These are phyloP conservation scores for Limnephilus rhombicus DNA, from an alignment of 2,888 invertebrate genomes.

Conservation along the genomic window DNA sequence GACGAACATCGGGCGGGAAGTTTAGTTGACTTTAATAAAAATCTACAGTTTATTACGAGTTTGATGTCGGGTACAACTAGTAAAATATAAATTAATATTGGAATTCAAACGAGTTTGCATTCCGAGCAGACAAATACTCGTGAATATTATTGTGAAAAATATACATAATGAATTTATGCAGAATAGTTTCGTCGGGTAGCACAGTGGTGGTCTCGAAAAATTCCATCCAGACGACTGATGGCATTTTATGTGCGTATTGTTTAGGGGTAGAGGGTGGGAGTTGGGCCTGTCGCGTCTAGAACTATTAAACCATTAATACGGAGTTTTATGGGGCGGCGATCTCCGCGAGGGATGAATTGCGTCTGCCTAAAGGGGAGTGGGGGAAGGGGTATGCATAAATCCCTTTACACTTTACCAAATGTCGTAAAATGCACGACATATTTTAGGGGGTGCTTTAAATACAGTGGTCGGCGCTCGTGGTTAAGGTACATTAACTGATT, in stretches of 20 bases:
- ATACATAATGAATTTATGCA: not conserved
- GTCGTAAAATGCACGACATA: constrained; percentile 10
- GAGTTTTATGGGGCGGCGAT: constrained; percentile 59
- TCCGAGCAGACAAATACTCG: not conserved
- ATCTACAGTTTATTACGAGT: too few relatives aligned
- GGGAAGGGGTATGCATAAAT: not conserved
- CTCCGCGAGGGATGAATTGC: constrained; percentile 46
- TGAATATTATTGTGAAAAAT: not conserved
- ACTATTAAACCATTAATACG: constrained; percentile 63
- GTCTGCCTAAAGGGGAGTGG: constrained; percentile 12
- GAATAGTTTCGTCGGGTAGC: not conserved
- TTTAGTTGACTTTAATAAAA: too few relatives aligned
- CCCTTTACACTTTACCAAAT: constrained; percentile 29
- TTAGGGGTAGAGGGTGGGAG: not conserved
- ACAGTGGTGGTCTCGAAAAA: not conserved
- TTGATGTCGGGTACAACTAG: too few relatives aligned
- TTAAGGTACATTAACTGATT: not conserved
- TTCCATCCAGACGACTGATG: not conserved
- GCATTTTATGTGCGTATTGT: constrained; percentile 28
- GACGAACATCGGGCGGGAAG: too few relatives aligned
- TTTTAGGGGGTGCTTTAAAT: not conserved
- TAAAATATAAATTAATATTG: not conserved
- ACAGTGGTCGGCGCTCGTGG: not conserved
- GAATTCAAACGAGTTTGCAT: not conserved
- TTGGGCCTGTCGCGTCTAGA: constrained; percentile 55